phyloP scores from a whole-genome alignment of 1,140 invertebrate genomes.

The Macrobrachium rosenbergii region DNA sequence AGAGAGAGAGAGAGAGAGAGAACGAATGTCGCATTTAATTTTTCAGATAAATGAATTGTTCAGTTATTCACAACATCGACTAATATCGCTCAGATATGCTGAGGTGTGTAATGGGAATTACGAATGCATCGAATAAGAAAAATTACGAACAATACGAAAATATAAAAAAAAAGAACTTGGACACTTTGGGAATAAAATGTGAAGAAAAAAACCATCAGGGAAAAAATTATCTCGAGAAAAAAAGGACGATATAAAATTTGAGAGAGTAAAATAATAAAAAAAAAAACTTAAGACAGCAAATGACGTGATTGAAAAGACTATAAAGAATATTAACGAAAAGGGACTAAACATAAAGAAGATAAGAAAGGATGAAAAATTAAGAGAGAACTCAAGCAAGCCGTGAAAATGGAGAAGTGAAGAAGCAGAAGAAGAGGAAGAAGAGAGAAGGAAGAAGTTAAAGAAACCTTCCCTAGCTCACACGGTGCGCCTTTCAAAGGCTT shows the following conservation, averaged over 20 bases:
- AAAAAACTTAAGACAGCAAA: not conserved
- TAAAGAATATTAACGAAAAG: not conserved
- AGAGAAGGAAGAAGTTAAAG: not conserved
- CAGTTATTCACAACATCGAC: too few relatives aligned
- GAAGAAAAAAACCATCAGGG: not conserved
- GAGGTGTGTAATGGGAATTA: too few relatives aligned
- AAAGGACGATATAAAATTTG: too few relatives aligned
- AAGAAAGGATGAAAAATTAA: not conserved
- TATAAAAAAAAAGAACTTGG: not conserved
- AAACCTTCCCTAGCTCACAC: not conserved
- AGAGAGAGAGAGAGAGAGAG: conserved; percentile 2
- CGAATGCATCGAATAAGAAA: too few relatives aligned
- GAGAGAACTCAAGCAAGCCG: not conserved
- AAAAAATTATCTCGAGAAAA: not conserved
- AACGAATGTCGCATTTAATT: not conserved
- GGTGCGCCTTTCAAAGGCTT: not conserved
- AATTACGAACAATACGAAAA: not conserved
- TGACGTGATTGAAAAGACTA: not conserved
- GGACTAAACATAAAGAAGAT: not conserved
- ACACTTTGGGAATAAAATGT: not conserved
- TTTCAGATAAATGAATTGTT: too few relatives aligned
- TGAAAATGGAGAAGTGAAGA: not conserved
- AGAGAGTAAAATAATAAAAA: not conserved
- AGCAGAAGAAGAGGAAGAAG: not conserved
- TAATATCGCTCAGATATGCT: too few relatives aligned